These are phyloP conservation scores for Typhlomys cinereus DNA, from an alignment of 2,113 vertebrate genomes.

Conservation along the genomic window DNA sequence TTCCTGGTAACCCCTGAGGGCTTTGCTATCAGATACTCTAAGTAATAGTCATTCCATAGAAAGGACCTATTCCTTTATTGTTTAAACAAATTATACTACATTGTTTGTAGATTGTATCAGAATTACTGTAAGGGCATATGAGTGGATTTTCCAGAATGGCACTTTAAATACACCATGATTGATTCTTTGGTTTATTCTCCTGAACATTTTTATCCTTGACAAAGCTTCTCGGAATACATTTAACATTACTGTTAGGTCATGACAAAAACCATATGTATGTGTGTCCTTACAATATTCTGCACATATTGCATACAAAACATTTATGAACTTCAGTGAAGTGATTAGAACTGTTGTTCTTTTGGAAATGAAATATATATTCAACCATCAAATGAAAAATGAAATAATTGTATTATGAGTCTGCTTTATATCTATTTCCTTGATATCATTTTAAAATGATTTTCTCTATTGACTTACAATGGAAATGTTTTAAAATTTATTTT, in stretches of 20 bases:
- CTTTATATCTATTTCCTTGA: background rate
- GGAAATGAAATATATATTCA: background rate
- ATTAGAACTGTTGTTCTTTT: background rate
- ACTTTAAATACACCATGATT: conserved; percentile 69
- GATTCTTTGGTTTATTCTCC: conserved; percentile 67
- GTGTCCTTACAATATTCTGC: background rate
- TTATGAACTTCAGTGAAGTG: background rate
- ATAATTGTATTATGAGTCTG: background rate
- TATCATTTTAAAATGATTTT: background rate
- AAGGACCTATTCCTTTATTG: conserved; percentile 57
- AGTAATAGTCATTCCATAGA: conserved; percentile 68
- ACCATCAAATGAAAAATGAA: background rate
- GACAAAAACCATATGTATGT: conserved; percentile 10
- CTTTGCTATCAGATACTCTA: conserved; percentile 63
- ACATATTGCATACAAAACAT: background rate
- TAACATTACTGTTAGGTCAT: background rate
- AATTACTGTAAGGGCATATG: conserved; percentile 66
- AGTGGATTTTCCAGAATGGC: conserved; percentile 71
- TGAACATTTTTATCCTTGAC: conserved; percentile 49
- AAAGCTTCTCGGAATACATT: conserved; percentile 72
- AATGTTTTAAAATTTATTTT: background rate
- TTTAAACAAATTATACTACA: conserved; percentile 75
- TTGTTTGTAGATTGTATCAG: conserved; percentile 74
- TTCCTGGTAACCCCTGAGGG: conserved; percentile 72
- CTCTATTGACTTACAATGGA: background rate